Conservation (phyloP, 1,140 invertebrate species). For the Solenopsis fugax region DNA sequence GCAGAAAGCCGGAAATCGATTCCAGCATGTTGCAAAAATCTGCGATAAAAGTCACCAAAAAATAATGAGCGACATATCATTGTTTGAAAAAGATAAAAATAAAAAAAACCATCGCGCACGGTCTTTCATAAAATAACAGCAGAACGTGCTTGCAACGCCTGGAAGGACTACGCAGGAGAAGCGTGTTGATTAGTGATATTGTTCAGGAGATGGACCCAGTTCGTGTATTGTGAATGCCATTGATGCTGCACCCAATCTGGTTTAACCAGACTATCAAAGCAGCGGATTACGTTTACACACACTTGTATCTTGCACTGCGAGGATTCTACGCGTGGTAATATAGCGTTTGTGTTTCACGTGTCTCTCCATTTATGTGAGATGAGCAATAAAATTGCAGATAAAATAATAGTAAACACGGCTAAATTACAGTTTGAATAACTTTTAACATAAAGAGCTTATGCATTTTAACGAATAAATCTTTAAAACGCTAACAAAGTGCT, state of each 20-base stretch:
- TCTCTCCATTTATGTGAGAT: not conserved
- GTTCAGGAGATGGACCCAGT: slow-evolving; percentile 14
- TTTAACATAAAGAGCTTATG: not conserved
- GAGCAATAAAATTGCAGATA: not conserved
- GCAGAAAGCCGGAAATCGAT: slow-evolving; percentile 43
- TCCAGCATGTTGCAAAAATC: slow-evolving; percentile 7
- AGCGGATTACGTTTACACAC: slow-evolving; percentile 37
- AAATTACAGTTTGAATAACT: not conserved
- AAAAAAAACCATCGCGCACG: not conserved
- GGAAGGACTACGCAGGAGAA: not conserved
- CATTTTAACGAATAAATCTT: not conserved
- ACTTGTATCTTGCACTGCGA: not conserved
- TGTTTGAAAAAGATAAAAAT: not conserved
- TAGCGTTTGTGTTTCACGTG: not conserved
- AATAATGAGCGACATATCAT: slow-evolving; percentile 17
- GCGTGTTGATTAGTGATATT: slow-evolving; percentile 51
- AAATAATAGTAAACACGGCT: not conserved
- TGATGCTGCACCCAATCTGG: slow-evolving; percentile 31
- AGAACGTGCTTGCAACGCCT: not conserved
- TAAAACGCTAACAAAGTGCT: not conserved
- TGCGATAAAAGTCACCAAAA: slow-evolving; percentile 4
- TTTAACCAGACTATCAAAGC: slow-evolving; percentile 55
- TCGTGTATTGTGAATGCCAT: slow-evolving; percentile 45
- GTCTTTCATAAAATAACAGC: not conserved
- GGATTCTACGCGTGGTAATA: not conserved